A percentile compares a stretch with the other conserved stretches of the same genome.
phyloP scores from a whole-genome alignment of 2,888 invertebrate species.

The Dryobota labecula region DNA sequence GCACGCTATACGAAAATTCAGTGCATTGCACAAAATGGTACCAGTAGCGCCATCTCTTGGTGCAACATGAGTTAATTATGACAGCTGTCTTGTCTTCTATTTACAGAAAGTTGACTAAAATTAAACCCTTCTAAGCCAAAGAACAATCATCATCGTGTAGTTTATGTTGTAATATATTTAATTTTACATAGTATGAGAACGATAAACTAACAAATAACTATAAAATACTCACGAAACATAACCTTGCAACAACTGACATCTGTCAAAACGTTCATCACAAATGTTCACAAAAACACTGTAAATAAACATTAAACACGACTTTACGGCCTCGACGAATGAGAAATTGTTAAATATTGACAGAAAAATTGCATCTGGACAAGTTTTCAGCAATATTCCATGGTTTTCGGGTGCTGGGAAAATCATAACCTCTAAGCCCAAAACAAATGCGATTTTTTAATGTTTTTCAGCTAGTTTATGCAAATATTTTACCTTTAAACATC shows the following conservation, averaged over 20 bases:
- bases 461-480: slow-evolving; percentile 26
- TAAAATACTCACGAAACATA: slow-evolving; percentile 75
- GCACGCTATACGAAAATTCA: not conserved
- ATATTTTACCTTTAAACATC: slow-evolving; percentile 10
- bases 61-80: slow-evolving; percentile 61
- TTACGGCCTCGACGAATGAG: slow-evolving; percentile 54
- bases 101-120: slow-evolving; percentile 47
- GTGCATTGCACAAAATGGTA: slow-evolving; percentile 42
- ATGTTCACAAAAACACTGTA: slow-evolving; percentile 85
- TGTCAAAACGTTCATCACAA: slow-evolving; percentile 88
- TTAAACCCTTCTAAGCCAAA: slow-evolving; percentile 5
- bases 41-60: slow-evolving; percentile 79
- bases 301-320: slow-evolving; percentile 72
- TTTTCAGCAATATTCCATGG: slow-evolving; percentile 87
- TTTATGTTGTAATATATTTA: slow-evolving; percentile 20
- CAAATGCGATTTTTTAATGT: slow-evolving; percentile 53
- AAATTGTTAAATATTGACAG: slow-evolving; percentile 67
- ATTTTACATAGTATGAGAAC: not conserved
- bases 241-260: slow-evolving; percentile 84
- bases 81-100: slow-evolving; percentile 69
- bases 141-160: slow-evolving; percentile 11
- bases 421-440: slow-evolving; percentile 81
- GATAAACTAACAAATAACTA: slow-evolving; percentile 43
- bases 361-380: slow-evolving; percentile 74
- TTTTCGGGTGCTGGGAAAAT: slow-evolving; percentile 66